A percentile compares a stretch with the other conserved stretches of the same genome.
Conservation (phyloP, 2,888 invertebrate genomes). For the Kuschelorhynchus macadamiae region DNA sequence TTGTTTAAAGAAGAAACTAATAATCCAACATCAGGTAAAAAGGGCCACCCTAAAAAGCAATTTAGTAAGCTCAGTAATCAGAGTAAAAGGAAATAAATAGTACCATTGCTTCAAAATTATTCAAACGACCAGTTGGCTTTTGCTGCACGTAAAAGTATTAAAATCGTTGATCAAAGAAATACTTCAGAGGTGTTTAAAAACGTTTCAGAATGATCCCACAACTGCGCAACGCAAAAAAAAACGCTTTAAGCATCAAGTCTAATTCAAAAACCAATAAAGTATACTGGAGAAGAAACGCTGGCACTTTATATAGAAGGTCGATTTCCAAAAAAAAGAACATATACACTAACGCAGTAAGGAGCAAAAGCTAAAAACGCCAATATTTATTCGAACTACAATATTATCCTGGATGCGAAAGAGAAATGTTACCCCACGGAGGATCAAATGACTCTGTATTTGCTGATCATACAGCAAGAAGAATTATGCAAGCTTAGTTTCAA, state of each 20-base stretch:
- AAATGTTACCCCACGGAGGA: slow-evolving; percentile 28
- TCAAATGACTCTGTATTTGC: slow-evolving; percentile 17
- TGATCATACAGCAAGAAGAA: not conserved
- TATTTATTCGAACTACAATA: slow-evolving; percentile 32
- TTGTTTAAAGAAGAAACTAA: too few relatives aligned
- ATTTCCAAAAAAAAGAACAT: not conserved
- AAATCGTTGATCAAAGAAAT: not conserved
- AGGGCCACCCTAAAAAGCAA: too few relatives aligned
- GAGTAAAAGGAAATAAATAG: too few relatives aligned
- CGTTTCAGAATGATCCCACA: not conserved
- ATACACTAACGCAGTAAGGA: slow-evolving; percentile 19
- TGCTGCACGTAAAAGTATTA: too few relatives aligned
- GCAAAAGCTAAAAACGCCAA: slow-evolving; percentile 29
- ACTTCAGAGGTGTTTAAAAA: not conserved
- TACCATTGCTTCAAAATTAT: too few relatives aligned
- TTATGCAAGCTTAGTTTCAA: not conserved
- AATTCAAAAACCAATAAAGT: too few relatives aligned
- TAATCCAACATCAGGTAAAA: too few relatives aligned
- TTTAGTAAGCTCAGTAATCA: too few relatives aligned
- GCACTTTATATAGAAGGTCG: slow-evolving; percentile 25
- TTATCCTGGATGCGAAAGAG: slow-evolving; percentile 28
- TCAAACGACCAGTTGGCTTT: too few relatives aligned
- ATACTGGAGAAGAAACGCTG: slow-evolving; percentile 8
- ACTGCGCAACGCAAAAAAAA: too few relatives aligned
- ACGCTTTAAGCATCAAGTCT: too few relatives aligned